Conservation (phyloP, 2,888 invertebrate species). For the Luperina testacea region DNA sequence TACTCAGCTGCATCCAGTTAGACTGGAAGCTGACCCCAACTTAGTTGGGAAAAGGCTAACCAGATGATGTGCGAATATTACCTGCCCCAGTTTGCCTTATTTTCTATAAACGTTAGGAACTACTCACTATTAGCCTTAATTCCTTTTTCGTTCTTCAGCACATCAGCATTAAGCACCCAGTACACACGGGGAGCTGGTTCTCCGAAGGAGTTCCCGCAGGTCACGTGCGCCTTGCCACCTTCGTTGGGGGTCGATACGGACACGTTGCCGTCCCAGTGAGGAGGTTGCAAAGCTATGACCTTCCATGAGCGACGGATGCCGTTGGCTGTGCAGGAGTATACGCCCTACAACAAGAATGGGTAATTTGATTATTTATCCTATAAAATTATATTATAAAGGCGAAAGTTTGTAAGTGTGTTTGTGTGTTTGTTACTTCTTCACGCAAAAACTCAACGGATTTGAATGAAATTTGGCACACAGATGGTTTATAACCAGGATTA, state of each 20-base stretch:
- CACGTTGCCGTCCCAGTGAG: conserved; percentile 88
- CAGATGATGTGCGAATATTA: no score
- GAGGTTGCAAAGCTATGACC: conserved; percentile 83
- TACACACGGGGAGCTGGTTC: conserved; percentile 93
- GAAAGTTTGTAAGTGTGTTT: no score
- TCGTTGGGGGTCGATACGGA: conserved; percentile 89
- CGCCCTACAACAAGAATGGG: conserved; percentile 85
- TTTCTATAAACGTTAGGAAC: not conserved
- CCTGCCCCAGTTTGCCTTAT: not conserved
- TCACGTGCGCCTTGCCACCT: conserved; percentile 79
- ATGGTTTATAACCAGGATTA: no score
- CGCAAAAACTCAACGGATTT: no score
- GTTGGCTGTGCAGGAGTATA: conserved; percentile 94
- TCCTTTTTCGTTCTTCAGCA: conserved; percentile 87
- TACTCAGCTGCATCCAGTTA: no score
- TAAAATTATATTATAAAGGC: not conserved
- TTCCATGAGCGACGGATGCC: conserved; percentile 89
- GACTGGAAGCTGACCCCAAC: no score
- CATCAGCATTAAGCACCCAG: conserved; percentile 96
- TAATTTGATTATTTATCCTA: not conserved
- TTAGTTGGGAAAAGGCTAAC: no score
- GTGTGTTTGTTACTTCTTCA: no score
- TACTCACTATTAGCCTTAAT: conserved; percentile 79
- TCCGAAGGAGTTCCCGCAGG: conserved; percentile 92
- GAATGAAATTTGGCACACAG: no score